Evolutionary conservation across 2,113 vertebrate genomes (phyloP).

Genomic region (Pardalotus punctatus): DNA sequence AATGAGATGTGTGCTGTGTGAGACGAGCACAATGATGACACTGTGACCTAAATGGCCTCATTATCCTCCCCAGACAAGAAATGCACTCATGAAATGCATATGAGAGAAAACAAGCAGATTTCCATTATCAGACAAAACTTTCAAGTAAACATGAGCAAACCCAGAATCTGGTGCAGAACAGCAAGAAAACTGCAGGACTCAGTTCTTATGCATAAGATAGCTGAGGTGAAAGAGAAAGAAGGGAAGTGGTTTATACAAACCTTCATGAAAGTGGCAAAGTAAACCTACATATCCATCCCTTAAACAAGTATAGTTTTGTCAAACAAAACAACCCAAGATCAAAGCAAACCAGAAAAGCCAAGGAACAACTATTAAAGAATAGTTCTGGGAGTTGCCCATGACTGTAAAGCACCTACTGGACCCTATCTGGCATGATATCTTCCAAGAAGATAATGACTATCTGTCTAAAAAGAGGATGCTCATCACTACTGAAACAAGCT

Average conservation of each 20-base stretch:
- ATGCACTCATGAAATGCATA: neutral
- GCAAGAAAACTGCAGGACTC: neutral
- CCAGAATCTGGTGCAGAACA: neutral
- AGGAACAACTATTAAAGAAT: neutral
- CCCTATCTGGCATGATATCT: neutral
- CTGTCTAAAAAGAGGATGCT: neutral
- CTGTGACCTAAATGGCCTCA: neutral
- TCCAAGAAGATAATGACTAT: constrained; percentile 20
- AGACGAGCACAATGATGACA: neutral
- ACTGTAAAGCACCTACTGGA: neutral
- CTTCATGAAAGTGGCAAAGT: neutral
- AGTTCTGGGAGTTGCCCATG: neutral
- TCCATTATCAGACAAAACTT: neutral
- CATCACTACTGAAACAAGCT: constrained; percentile 34
- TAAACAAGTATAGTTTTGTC: neutral
- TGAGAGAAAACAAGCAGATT: neutral
- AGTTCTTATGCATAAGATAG: neutral
- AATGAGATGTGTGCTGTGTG: neutral
- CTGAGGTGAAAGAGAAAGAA: neutral
- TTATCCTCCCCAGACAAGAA: neutral
- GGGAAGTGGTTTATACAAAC: neutral
- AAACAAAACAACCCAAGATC: neutral
- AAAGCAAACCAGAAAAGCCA: neutral
- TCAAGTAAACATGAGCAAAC: neutral
- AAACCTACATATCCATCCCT: neutral